phyloP scores from a whole-genome alignment of 2,113 vertebrate genomes.

The Hippocampus abdominalis region DNA sequence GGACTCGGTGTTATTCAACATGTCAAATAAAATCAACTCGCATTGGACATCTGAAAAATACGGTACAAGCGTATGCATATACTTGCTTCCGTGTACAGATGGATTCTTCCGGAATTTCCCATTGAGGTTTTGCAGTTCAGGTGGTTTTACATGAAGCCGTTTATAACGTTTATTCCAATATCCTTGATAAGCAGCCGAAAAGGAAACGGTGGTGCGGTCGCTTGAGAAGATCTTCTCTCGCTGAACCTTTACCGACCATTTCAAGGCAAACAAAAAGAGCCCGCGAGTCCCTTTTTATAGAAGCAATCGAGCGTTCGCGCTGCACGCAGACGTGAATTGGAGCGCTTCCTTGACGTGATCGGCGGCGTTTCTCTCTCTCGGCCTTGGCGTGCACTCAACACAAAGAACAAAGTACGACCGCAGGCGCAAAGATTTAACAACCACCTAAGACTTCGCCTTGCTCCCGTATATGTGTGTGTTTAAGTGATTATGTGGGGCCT shows the following conservation, averaged over 20 bases:
- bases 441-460: constrained; percentile 16
- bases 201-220: not conserved
- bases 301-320: constrained; percentile 23
- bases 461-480: constrained; percentile 24
- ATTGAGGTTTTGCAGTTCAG: too few species aligned
- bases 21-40: not conserved
- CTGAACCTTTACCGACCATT: too few species aligned
- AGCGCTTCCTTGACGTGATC: constrained; percentile 38
- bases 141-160: too few species aligned
- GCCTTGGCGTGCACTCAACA: constrained; percentile 39
- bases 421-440: constrained; percentile 42
- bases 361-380: constrained; percentile 27
- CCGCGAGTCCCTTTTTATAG: constrained; percentile 14
- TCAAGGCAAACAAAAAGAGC: constrained; percentile 14
- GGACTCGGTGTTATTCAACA: not conserved
- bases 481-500: constrained; percentile 4
- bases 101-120: not conserved
- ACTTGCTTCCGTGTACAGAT: not conserved
- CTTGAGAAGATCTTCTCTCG: not conserved
- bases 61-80: not conserved
- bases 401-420: constrained; percentile 34
- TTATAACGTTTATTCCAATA: too few species aligned
- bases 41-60: not conserved
- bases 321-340: constrained; percentile 28
- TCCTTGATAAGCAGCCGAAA: too few species aligned